These are phyloP conservation scores for Sialia sialis DNA, from an alignment of 2,113 vertebrate genomes.

Conservation along the genomic window DNA sequence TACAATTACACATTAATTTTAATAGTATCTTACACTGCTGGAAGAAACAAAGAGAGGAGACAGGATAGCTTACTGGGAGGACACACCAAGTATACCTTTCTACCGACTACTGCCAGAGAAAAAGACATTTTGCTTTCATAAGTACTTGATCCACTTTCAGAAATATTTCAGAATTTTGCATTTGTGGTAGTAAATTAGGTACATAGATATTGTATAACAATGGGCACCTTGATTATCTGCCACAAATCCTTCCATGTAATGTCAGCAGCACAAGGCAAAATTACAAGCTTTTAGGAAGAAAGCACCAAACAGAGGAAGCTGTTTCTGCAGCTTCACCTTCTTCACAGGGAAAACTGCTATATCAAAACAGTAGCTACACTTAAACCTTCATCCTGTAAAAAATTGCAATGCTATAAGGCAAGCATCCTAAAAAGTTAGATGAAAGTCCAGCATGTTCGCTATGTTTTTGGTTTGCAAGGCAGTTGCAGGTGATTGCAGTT, in stretches of 20 bases:
- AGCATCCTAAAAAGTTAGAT: background rate
- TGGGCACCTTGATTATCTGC: background rate
- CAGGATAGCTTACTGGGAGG: background rate
- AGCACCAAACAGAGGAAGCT: background rate
- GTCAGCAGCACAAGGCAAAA: background rate
- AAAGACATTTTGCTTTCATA: background rate
- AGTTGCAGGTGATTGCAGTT: background rate
- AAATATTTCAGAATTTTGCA: background rate
- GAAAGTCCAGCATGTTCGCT: background rate
- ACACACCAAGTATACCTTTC: background rate
- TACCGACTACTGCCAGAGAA: background rate
- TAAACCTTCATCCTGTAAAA: background rate
- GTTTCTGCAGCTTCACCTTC: background rate
- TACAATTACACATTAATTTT: background rate
- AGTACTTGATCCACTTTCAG: background rate
- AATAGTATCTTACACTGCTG: background rate
- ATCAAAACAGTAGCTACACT: background rate
- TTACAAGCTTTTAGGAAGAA: background rate
- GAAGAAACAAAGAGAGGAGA: background rate
- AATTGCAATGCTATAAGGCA: background rate
- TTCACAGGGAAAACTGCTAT: background rate
- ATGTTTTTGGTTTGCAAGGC: background rate
- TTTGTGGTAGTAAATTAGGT: background rate
- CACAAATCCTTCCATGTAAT: background rate
- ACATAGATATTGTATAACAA: background rate